Evolutionary conservation across 2,888 invertebrate species (phyloP), one percentile per base, ranked within the genome.

Genomic region (Amphimallon solstitiale): DNA sequence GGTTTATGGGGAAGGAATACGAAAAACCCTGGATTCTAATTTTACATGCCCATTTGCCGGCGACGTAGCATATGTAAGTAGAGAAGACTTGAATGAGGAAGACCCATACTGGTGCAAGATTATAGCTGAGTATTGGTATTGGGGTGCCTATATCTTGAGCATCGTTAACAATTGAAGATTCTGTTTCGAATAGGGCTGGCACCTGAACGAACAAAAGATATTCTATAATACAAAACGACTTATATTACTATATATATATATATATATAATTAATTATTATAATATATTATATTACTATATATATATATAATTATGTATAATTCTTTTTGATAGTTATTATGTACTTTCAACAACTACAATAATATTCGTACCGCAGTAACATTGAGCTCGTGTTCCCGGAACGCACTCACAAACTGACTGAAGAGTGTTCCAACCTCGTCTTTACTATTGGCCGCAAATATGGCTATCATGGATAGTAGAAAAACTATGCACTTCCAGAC

Each of bases 1-100:
- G 83, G 74, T 87, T 90, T 40, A 95, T 83, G 0, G 97, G 94
- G 68, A 96, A 86, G 0, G 96, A 92, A 75, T 92, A 95, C 73
- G 95, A 92, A 79, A 94, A 91, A 61, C 89, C 88, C 80, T 97
- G 96, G 78, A 97, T 95, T 79, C 92, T 89, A 69, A 95, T 92
- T 84, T 93, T 93, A 84, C 94, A 94, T 0, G 94, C 91, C 72
- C 94, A 93, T 83, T 94, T 95, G 2, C 89, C 87, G 69, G 87
- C 86, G 15, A 85, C 84, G 75, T 89, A 92, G 72, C 89, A 88
- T 7, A 92, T 71, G 75, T 92, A 90, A 1, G 92, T 88, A 0
- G 89, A 80, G 0, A 82, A 69, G 0, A 90, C 84, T 80, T 94
- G 93, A 29, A 92, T 84, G 0, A 90, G 69, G 15, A 89, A 83